These are phyloP conservation scores for Miniopterus natalensis DNA, from an alignment of 2,113 vertebrate species.

Conservation along the genomic window DNA sequence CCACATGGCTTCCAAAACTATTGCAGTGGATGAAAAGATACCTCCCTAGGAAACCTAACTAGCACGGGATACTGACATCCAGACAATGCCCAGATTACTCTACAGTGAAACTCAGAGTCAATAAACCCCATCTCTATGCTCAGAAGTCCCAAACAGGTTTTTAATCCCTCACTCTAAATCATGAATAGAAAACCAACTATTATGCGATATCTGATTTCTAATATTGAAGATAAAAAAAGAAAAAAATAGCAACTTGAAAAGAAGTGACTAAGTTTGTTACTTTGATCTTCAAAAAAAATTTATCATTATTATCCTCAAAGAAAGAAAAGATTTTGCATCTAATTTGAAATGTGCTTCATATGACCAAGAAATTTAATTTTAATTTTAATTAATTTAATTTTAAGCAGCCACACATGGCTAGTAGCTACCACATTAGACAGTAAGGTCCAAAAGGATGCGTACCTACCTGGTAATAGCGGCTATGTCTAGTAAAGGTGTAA, in stretches of 20 bases:
- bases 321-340: background rate
- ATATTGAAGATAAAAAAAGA: background rate
- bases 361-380: background rate
- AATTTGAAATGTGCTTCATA: background rate
- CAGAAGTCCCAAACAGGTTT: background rate
- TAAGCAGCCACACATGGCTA: background rate
- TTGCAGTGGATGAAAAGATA: background rate
- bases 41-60: background rate
- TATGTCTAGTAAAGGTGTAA: background rate
- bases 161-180: background rate
- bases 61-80: background rate
- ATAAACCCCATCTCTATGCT: background rate
- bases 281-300: background rate
- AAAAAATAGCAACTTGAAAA: background rate
- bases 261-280: background rate
- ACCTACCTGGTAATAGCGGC: background rate
- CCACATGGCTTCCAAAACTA: background rate
- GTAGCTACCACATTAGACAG: background rate
- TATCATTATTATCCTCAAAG: slow-evolving; percentile 5
- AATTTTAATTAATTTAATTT: slow-evolving; percentile 29
- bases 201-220: background rate
- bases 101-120: background rate
- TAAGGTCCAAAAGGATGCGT: background rate
- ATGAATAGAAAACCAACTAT: background rate
- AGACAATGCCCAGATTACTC: background rate